Evolutionary conservation across 2,113 vertebrate genomes (phyloP).

Genomic region (Paramisgurnus dabryanus): DNA sequence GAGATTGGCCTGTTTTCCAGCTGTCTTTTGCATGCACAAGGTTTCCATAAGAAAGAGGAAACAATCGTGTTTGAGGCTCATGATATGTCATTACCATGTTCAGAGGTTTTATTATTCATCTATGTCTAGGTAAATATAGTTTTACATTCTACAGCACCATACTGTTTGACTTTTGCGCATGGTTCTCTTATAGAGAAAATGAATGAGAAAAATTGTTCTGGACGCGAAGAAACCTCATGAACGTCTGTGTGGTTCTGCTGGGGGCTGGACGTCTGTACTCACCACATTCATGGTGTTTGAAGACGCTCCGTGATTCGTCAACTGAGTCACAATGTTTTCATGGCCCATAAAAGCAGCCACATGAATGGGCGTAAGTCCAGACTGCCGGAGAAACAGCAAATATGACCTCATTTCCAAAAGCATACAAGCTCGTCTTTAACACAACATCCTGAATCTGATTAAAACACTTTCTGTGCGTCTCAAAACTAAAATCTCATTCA

Average conservation of each 20-base stretch:
- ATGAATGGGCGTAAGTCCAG: slow-evolving; percentile 96
- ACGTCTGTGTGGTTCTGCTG: not conserved
- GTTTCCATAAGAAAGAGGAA: no score
- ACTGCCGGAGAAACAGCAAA: slow-evolving; percentile 71
- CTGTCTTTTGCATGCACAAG: no score
- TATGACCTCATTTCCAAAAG: slow-evolving; percentile 17
- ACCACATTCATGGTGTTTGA: slow-evolving; percentile 96
- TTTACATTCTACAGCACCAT: no score
- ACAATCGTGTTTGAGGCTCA: no score
- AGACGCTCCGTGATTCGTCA: slow-evolving; percentile 93
- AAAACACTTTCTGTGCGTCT: not conserved
- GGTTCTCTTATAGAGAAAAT: no score
- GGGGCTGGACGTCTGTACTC: slow-evolving; percentile 63
- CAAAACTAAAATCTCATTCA: not conserved
- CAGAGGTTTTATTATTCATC: no score
- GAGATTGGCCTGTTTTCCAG: no score
- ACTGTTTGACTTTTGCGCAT: no score
- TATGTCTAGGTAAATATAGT: no score
- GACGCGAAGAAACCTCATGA: not conserved
- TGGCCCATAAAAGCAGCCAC: slow-evolving; percentile 99
- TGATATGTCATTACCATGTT: no score
- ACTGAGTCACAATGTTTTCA: slow-evolving; percentile 94
- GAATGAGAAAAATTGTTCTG: no score
- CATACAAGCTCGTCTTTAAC: not conserved
- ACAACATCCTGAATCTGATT: not conserved